These are phyloP conservation scores for Eurypyga helias DNA, from an alignment of 2,113 vertebrate genomes.

Conservation along the genomic window DNA sequence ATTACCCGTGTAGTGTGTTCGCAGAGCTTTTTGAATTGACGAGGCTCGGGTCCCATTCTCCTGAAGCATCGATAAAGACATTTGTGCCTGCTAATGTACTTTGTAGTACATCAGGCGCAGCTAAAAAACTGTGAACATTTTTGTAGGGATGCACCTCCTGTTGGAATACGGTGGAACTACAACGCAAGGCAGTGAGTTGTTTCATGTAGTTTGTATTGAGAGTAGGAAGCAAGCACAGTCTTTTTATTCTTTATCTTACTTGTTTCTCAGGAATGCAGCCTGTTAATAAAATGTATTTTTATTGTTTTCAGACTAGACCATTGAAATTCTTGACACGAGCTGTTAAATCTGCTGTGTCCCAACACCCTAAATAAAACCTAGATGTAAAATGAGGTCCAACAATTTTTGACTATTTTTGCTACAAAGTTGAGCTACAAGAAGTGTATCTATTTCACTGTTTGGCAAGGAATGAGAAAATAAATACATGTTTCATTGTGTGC, in stretches of 20 bases:
- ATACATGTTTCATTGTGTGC: background rate
- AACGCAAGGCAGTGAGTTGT: background rate
- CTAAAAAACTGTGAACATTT: background rate
- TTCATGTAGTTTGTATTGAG: background rate
- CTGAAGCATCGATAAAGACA: background rate
- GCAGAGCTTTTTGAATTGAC: background rate
- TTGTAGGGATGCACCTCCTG: background rate
- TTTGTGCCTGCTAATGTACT: background rate
- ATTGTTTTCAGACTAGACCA: background rate
- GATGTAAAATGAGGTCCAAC: background rate
- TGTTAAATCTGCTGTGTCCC: background rate
- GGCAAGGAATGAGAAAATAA: background rate
- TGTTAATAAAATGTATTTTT: background rate
- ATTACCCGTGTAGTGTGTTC: background rate
- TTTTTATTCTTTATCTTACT: background rate
- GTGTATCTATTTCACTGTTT: background rate
- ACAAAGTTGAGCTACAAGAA: background rate
- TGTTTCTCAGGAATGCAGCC: background rate
- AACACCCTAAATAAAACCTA: background rate
- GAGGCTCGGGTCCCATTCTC: background rate
- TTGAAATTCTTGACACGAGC: background rate
- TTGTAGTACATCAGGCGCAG: no score
- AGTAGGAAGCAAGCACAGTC: background rate
- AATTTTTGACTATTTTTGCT: background rate
- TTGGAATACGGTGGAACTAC: background rate